Evolutionary conservation across 2,113 vertebrate genomes (phyloP).

Genomic region (Stomatorhinus ivindoensis): DNA sequence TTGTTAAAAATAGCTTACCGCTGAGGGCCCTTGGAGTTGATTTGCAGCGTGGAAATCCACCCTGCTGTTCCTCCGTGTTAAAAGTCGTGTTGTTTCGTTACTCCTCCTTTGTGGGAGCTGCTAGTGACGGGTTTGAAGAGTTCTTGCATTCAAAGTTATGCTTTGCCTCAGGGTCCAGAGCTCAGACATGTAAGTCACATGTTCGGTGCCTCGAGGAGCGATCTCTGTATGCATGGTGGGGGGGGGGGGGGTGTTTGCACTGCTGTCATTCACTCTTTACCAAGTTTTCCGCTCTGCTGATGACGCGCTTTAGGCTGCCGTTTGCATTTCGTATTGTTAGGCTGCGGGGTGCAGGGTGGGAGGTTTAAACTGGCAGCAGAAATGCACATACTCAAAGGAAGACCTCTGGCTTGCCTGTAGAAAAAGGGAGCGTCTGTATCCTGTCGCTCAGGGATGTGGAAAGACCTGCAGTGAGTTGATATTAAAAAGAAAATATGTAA

Average conservation of each 20-base stretch:
- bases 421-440: not conserved
- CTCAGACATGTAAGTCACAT: slow-evolving; percentile 1
- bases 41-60: not conserved
- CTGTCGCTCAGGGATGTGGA: not conserved
- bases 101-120: not conserved
- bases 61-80: not conserved
- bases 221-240: not conserved
- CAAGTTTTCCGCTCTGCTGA: not conserved
- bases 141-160: not conserved
- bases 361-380: not conserved
- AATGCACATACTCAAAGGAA: not conserved
- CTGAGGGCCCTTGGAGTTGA: not conserved
- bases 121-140: not conserved
- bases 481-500: not conserved
- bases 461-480: not conserved
- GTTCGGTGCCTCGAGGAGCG: not conserved
- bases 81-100: not conserved
- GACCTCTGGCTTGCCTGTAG: not conserved
- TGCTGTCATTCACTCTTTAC: not conserved
- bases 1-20: not conserved
- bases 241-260: not conserved
- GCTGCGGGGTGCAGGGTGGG: not conserved
- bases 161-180: not conserved
- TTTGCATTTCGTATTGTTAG: not conserved
- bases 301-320: not conserved